Base-by-base conservation (phyloP, 2,113 vertebrate genomes). In the Delphinus delphis region DNA sequence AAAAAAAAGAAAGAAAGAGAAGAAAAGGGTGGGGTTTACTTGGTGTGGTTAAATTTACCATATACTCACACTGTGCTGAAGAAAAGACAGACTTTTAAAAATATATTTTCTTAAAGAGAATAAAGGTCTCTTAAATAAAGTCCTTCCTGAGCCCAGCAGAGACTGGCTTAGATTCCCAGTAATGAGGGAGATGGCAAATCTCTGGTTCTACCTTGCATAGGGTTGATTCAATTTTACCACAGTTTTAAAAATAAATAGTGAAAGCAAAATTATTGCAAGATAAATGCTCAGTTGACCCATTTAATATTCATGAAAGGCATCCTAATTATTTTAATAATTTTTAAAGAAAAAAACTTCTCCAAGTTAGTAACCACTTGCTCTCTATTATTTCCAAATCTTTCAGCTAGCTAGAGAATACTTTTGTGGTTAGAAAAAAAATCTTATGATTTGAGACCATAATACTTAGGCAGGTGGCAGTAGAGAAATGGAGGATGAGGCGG, bases 311-410 rank as follows among this genome's bases (percentile, higher is more conserved):
- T 71, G 31, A 94, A 94, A 96, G 44, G 33, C 9, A 80, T 25
- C 26, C n/a, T 76, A 86, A 41, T 88, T 13, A 77, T 82, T 94
- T 65, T 60, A 81, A 7, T 85, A 71, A 62, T 17, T 84, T 70
- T 65, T 62, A 25, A 88, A 38, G 20, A 85, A 80, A 60, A 47
- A 80, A 70, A 67, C 5, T 25, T 33, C 12, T 86, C 53, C 41
- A 91, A n/a, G 18, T 90, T 20, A 58, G 3, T 95, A 76, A 88
- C 12, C n/a, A 65, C 26, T 88, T 93, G 21, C 15, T 63, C 23
- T 70, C 33, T 74, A 83, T 87, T 81, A 92, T 73, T 96, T 93
- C 26, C 38, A 84, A 58, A 83, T 53, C 58, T 97, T 92, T 89
- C 8, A 11, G 71, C 36, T 58, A 41, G 41, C 70, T 88, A 84